These are phyloP conservation scores for Hypsibius dujardini DNA, from an alignment of 1,140 invertebrate genomes.

Conservation along the genomic window DNA sequence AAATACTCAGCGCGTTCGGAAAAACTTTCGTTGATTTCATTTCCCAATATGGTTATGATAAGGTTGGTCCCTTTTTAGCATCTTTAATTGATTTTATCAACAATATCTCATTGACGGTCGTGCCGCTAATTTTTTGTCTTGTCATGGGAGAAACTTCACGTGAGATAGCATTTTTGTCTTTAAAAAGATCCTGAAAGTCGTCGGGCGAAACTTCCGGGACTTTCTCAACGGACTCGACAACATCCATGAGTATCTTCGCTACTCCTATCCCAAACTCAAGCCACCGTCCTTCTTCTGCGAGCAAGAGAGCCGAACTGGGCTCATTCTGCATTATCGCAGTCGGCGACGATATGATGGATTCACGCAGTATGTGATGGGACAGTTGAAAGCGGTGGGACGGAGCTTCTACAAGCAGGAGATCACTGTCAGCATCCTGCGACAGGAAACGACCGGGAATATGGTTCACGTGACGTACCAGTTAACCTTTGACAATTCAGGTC, in stretches of 20 bases:
- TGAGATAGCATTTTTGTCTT: no score
- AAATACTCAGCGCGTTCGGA: conserved; percentile 66
- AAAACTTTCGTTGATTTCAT: conserved; percentile 71
- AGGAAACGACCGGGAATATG: conserved; percentile 67
- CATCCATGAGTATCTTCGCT: conserved; percentile 87
- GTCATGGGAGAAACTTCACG: no score
- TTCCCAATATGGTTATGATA: conserved; percentile 84
- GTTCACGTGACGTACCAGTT: conserved; percentile 80
- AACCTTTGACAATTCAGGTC: conserved; percentile 66
- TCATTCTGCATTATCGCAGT: conserved; percentile 79
- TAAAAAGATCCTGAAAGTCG: conserved; percentile 48
- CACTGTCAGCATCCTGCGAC: conserved; percentile 64
- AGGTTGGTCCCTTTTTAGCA: conserved; percentile 23
- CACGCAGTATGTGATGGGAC: conserved; percentile 89
- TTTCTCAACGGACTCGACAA: conserved; percentile 91
- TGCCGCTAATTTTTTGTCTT: no score
- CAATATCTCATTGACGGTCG: no score
- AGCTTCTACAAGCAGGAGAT: conserved; percentile 84
- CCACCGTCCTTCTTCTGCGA: conserved; percentile 91
- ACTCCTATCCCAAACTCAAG: conserved; percentile 76
- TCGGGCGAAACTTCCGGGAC: conserved; percentile 76
- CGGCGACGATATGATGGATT: conserved; percentile 55
- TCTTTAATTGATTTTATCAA: no score
- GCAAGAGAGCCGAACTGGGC: conserved; percentile 64
- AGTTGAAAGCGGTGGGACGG: conserved; percentile 63